phyloP scores from a whole-genome alignment of 1,140 invertebrate genomes.

The Lineus longissimus region DNA sequence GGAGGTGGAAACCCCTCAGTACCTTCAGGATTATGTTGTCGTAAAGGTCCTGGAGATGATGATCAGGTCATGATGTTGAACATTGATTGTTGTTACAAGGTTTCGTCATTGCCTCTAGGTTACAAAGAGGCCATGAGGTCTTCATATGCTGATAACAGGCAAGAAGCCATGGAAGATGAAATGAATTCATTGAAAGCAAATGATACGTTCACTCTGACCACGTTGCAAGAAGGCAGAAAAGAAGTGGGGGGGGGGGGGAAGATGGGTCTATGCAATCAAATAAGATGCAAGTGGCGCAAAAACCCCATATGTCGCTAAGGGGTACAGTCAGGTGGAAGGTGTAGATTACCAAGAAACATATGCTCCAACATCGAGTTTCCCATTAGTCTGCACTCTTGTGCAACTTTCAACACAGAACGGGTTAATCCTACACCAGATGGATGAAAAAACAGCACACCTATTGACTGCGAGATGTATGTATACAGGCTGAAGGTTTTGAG shows the following conservation, averaged over 20 bases:
- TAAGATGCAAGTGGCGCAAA: background rate
- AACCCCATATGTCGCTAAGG: conserved; percentile 50
- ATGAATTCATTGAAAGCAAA: conserved; percentile 3
- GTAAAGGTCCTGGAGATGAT: too few species aligned
- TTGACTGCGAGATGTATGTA: conserved; percentile 27
- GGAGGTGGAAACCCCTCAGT: too few species aligned
- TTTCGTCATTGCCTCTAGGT: background rate
- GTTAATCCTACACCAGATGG: conserved; percentile 26
- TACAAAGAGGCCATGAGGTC: conserved; percentile 1
- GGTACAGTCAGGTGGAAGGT: conserved; percentile 32
- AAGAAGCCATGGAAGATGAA: conserved; percentile 4
- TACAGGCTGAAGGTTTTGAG: conserved; percentile 19
- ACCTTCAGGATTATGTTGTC: too few species aligned
- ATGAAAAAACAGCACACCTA: conserved; percentile 26
- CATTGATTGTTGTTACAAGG: too few species aligned
- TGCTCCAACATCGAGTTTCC: conserved; percentile 29
- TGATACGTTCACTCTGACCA: conserved; percentile 3
- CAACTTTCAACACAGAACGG: conserved; percentile 20
- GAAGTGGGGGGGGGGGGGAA: conserved; percentile 29
- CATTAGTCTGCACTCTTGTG: conserved; percentile 25
- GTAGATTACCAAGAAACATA: conserved; percentile 32
- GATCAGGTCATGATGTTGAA: too few species aligned
- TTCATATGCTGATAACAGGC: background rate
- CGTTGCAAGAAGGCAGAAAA: background rate
- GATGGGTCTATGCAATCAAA: conserved; percentile 45